A percentile compares a stretch with the other conserved stretches of the same genome.
Evolutionary conservation across 2,888 invertebrate species (phyloP).

Genomic region (Eupithecia subumbrata): DNA sequence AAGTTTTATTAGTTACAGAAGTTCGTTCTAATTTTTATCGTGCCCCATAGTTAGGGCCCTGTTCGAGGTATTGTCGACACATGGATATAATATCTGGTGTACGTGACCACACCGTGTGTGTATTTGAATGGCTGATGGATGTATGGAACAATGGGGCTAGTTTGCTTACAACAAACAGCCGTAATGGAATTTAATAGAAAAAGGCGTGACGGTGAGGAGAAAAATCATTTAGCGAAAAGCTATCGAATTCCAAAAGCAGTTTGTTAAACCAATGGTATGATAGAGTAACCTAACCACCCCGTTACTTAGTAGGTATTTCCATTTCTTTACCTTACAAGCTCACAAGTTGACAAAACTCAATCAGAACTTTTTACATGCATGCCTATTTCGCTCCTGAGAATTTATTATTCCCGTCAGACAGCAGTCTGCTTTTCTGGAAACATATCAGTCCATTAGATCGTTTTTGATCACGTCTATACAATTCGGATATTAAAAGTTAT

Average conservation of each 20-base stretch:
- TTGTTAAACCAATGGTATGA: neutral
- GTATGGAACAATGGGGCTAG: neutral
- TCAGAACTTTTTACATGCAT: neutral
- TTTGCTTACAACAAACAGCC: neutral
- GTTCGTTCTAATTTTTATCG: neutral
- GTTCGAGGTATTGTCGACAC: neutral
- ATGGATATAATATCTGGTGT: constrained; percentile 53
- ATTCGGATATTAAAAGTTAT: too few relatives aligned
- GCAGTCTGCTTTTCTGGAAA: too few relatives aligned
- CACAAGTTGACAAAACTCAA: neutral
- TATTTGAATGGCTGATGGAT: constrained; percentile 1
- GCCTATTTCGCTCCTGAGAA: too few relatives aligned
- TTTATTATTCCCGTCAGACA: too few relatives aligned
- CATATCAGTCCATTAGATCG: too few relatives aligned
- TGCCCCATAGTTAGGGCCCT: neutral
- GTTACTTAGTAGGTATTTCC: too few relatives aligned
- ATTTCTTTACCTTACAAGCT: too few relatives aligned
- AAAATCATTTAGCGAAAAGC: neutral
- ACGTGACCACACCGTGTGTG: constrained; percentile 27
- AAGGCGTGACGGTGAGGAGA: neutral
- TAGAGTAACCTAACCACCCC: neutral
- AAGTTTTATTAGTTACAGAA: too few relatives aligned
- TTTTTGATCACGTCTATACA: too few relatives aligned
- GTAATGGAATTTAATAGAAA: constrained; percentile 1
- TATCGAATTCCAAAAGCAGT: constrained; percentile 3